Evolutionary conservation across 1,140 invertebrate genomes (phyloP).

Genomic region (Drosophila ambigua): DNA sequence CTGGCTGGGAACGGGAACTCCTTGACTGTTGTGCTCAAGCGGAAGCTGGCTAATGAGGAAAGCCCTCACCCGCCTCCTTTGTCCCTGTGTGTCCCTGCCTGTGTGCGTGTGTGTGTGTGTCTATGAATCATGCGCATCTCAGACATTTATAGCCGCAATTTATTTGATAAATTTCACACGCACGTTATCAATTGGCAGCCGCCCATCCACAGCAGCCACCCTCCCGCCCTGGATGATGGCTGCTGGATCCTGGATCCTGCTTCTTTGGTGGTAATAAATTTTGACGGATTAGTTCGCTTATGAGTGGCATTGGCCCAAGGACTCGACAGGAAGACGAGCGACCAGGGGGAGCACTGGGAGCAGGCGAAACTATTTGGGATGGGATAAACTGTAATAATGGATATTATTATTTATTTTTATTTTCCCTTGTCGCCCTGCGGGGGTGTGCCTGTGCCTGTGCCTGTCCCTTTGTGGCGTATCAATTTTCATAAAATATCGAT

Average conservation of each 20-base stretch:
- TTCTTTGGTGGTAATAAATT: slow-evolving; percentile 73
- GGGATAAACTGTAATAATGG: slow-evolving; percentile 78
- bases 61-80: background rate
- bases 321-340: slow-evolving; percentile 14
- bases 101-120: slow-evolving; percentile 22
- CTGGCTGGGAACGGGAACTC: slow-evolving; percentile 21
- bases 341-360: slow-evolving; percentile 8
- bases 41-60: slow-evolving; percentile 67
- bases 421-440: slow-evolving; percentile 30
- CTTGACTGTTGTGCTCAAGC: slow-evolving; percentile 27
- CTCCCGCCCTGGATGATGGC: too few species aligned
- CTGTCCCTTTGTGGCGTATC: slow-evolving; percentile 56
- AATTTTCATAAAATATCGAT: slow-evolving; percentile 82
- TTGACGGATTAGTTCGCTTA: slow-evolving; percentile 81
- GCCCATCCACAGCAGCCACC: slow-evolving; percentile 5
- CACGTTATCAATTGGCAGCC: slow-evolving; percentile 76
- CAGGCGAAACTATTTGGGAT: slow-evolving; percentile 64
- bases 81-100: background rate
- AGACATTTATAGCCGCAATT: slow-evolving; percentile 81
- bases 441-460: slow-evolving; percentile 5
- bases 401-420: slow-evolving; percentile 81
- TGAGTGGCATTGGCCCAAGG: slow-evolving; percentile 66
- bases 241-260: slow-evolving; percentile 14
- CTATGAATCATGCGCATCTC: slow-evolving; percentile 76
- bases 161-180: slow-evolving; percentile 83